Conservation (phyloP, 2,888 invertebrate genomes). For the Cremastinae sp. region DNA sequence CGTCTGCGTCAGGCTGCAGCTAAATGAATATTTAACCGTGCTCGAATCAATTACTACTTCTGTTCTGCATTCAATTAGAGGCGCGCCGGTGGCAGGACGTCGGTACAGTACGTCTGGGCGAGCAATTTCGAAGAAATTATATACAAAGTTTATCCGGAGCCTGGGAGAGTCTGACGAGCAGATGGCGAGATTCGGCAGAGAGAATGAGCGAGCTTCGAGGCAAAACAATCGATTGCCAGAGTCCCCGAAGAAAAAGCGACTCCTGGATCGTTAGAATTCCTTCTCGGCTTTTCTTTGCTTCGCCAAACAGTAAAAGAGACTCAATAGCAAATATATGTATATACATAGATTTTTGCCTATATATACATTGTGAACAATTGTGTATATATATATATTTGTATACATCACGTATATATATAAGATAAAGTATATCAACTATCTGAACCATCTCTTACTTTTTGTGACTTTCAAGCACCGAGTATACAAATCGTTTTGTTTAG, state of each 20-base stretch:
- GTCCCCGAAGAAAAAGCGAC: background rate
- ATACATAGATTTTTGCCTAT: too few species aligned
- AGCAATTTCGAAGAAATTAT: conserved; percentile 33
- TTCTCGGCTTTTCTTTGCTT: too few species aligned
- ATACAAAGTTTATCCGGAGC: background rate
- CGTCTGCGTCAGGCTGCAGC: background rate
- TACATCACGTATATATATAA: too few species aligned
- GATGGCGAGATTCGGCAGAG: too few species aligned
- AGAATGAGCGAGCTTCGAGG: background rate
- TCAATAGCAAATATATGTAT: too few species aligned
- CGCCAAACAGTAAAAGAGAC: background rate
- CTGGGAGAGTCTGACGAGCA: background rate
- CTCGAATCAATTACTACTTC: conserved; percentile 7
- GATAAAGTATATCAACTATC: too few species aligned
- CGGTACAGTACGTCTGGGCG: background rate
- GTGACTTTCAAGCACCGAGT: too few species aligned
- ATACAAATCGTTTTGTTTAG: too few species aligned
- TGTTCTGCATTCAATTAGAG: conserved; percentile 30
- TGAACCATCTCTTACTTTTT: too few species aligned
- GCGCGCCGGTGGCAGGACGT: background rate
- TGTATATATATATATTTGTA: too few species aligned
- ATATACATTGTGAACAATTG: too few species aligned
- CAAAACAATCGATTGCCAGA: too few species aligned
- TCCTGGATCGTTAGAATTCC: background rate
- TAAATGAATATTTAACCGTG: conserved; percentile 2